Evolutionary conservation across 1,140 invertebrate genomes (phyloP).

Genomic region (Lethocerus indicus): DNA sequence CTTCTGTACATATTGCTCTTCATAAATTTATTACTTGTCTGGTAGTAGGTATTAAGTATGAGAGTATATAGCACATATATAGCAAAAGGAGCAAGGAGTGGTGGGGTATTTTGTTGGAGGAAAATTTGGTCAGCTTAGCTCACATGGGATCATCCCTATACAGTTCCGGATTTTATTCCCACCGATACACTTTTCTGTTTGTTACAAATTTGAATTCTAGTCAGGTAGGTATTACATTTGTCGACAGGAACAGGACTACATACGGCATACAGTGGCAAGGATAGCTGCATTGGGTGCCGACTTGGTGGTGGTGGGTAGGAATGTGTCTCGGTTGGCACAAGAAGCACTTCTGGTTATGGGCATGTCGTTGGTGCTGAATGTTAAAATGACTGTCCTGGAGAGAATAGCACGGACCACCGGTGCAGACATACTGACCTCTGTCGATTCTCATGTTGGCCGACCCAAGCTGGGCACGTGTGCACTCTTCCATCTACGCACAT

Average conservation of each 20-base stretch:
- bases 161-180: too few species aligned
- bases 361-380: constrained; percentile 76
- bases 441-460: constrained; percentile 71
- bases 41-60: too few species aligned
- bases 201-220: too few species aligned
- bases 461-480: constrained; percentile 75
- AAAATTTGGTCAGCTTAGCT: too few species aligned
- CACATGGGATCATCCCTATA: too few species aligned
- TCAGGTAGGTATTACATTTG: too few species aligned
- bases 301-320: constrained; percentile 77
- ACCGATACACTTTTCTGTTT: too few species aligned
- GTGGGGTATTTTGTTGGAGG: too few species aligned
- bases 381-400: constrained; percentile 70
- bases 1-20: too few species aligned
- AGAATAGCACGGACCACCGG: constrained; percentile 65
- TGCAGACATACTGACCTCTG: constrained; percentile 74
- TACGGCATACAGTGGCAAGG: constrained; percentile 73
- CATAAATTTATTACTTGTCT: too few species aligned
- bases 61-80: too few species aligned
- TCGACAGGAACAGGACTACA: constrained; percentile 81
- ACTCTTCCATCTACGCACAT: constrained; percentile 64
- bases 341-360: constrained; percentile 62
- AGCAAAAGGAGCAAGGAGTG: too few species aligned
- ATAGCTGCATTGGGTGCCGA: constrained; percentile 71
- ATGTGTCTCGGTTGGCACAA: constrained; percentile 76